Conservation (phyloP, 2,113 vertebrate genomes). For the Fulmarus glacialis region DNA sequence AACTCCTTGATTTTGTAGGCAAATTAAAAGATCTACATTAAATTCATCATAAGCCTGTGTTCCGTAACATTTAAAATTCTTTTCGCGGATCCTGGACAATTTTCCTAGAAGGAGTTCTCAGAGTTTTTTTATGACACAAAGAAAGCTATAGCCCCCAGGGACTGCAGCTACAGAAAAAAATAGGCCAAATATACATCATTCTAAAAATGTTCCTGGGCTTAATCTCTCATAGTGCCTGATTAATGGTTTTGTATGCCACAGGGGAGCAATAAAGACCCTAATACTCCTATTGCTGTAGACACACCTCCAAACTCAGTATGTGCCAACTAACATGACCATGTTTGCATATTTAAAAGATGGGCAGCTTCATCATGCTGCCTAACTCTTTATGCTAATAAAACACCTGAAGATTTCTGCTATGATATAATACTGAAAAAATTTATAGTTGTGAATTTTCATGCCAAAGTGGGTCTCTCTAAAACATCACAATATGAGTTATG, state of each 20-base stretch:
- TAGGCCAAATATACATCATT: background rate
- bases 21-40: background rate
- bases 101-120: background rate
- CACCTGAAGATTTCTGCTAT: background rate
- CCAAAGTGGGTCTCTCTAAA: background rate
- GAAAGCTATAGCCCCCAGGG: background rate
- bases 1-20: background rate
- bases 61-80: background rate
- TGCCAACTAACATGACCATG: background rate
- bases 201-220: background rate
- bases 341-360: background rate
- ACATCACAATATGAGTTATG: background rate
- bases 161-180: background rate
- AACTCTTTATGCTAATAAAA: background rate
- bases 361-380: background rate
- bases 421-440: background rate
- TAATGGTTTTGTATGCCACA: background rate
- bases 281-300: background rate
- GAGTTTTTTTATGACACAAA: background rate
- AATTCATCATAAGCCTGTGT: background rate
- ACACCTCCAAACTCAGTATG: background rate
- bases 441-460: background rate
- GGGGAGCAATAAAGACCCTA: background rate
- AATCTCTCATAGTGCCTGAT: background rate
- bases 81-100: background rate